Evolutionary conservation across 2,888 invertebrate species (phyloP), one percentile per base, ranked within the genome.

Genomic region (Chaitophorus viminalis): DNA sequence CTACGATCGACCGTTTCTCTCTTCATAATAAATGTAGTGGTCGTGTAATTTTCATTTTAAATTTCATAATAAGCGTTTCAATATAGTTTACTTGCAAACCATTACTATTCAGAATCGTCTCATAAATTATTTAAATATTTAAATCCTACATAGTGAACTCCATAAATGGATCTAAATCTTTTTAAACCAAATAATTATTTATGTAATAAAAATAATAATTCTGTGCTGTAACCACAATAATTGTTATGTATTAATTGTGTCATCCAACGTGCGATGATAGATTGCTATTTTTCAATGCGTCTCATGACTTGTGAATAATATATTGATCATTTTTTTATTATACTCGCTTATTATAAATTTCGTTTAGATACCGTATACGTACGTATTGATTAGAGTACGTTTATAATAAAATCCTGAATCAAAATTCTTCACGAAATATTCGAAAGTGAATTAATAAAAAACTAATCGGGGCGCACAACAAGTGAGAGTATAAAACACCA

Each of bases 1-100:
- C n/a, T 54, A n/a, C 87, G 39, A 87, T 87, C 87, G 87, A 87
- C 87, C 86, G 78, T 72, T 72, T 86, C 70, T 77, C 76, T 83
- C 75, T 83, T 75, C 39, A 76, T 79, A 65, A 52, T 65, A 21
- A n/a, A 46, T 78, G 36, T 46, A 79, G 65, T 18, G 65, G 79
- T 65, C 79, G 79, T n/a, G 36, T 79, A 79, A 65, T 39, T 79
- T 79, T 65, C 65, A 79, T 79, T 79, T 79, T 3, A 18, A 79
- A 79, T 65, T 65, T 36, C 9, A 79, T 8, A 65, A 70, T 31
- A 29, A 29, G 3, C 29, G 21, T 70, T 68, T n/a, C 29, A 11
- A n/a, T 29, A n/a, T 11, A 68, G 29, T 70, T 29, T 17, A 70
- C 29, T 70, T 31, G 2, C 17, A 65, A 65, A 65, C 2, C n/a